Percentiles rank a stretch among this genome's conserved stretches.
phyloP scores from a whole-genome alignment of 2,797 vertebrate genomes.

The Amphiprion clarkii region DNA sequence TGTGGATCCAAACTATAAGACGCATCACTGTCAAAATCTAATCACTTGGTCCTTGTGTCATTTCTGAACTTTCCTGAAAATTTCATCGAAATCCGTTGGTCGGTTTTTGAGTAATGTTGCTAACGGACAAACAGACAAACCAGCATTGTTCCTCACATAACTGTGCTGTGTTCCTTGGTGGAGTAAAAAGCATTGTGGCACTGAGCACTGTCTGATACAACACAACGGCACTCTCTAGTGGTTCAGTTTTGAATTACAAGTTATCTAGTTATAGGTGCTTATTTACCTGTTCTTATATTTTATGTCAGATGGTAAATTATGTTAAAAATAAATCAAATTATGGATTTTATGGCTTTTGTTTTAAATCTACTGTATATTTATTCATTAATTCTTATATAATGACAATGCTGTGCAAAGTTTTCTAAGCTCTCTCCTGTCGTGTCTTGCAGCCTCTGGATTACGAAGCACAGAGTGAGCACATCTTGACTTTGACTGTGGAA shows the following conservation, averaged over 20 bases:
- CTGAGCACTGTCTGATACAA: slow-evolving; percentile 1
- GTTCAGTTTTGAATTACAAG: slow-evolving; percentile 30
- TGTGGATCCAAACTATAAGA: no score
- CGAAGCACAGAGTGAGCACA: slow-evolving; percentile 81
- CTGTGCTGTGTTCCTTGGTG: no score
- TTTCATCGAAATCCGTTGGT: no score
- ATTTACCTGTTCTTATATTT: neutral
- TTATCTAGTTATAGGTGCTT: neutral
- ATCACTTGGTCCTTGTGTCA: no score
- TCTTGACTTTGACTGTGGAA: slow-evolving; percentile 85
- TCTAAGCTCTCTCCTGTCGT: slow-evolving; percentile 1
- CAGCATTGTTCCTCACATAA: no score
- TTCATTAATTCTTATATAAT: neutral
- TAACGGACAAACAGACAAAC: no score
- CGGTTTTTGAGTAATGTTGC: no score
- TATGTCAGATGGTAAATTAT: neutral
- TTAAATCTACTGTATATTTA: neutral
- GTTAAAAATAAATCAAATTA: neutral
- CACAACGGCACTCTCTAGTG: slow-evolving; percentile 65
- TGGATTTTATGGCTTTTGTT: neutral
- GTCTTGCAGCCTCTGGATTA: slow-evolving; percentile 90
- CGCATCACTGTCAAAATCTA: no score
- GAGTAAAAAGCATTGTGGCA: neutral
- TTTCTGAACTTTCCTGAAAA: no score
- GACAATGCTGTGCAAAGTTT: neutral